Evolutionary conservation across 2,888 invertebrate species (phyloP).

Genomic region (Lepetodrilus schrolli): DNA sequence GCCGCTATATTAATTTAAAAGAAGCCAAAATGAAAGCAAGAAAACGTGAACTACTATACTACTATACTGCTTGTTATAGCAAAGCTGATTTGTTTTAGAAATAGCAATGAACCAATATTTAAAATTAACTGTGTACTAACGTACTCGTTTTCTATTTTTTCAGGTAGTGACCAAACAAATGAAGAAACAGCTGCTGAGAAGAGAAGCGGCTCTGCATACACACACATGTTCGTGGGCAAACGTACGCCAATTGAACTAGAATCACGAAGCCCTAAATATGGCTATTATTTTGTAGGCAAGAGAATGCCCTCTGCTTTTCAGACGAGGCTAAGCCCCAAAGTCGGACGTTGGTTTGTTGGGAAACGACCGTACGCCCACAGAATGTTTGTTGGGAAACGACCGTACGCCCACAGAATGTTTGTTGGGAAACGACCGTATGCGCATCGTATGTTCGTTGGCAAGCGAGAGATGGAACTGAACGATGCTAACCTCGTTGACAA

Average conservation of each 20-base stretch:
- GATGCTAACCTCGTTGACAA: neutral
- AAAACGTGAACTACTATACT: too few species aligned
- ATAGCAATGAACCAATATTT: too few species aligned
- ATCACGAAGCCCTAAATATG: neutral
- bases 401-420: conserved; percentile 21
- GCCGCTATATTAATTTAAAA: too few species aligned
- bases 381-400: conserved; percentile 17
- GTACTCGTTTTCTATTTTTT: neutral
- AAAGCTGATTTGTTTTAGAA: too few species aligned
- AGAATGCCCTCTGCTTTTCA: conserved; percentile 14
- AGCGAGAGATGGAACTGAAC: conserved; percentile 7
- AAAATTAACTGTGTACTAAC: neutral
- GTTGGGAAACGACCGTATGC: conserved; percentile 15
- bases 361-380: conserved; percentile 19
- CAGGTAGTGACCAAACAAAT: neutral
- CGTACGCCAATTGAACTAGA: neutral
- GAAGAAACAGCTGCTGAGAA: neutral
- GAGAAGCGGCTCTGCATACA: neutral
- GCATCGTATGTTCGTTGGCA: conserved; percentile 22
- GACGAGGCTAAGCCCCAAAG: conserved; percentile 6
- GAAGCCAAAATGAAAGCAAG: too few species aligned
- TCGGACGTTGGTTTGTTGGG: conserved; percentile 14
- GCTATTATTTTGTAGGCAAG: conserved; percentile 15
- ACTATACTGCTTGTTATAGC: too few species aligned
- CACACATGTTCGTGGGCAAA: conserved; percentile 17